These are phyloP conservation scores for Myiagra hebetior DNA, from an alignment of 2,113 vertebrate genomes.

Conservation along the genomic window DNA sequence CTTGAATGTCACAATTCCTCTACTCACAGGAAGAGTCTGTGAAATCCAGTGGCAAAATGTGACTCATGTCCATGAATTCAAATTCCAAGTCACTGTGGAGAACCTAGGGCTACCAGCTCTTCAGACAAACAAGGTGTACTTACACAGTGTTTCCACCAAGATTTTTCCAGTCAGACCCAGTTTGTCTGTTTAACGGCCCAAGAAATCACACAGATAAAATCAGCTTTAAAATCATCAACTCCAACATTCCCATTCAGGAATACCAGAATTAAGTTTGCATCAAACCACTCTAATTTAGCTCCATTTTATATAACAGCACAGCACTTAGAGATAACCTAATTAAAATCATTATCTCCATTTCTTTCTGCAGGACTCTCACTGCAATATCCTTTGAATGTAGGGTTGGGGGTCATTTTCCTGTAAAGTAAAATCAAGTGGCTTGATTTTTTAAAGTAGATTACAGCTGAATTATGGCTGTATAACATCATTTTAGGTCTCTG, in stretches of 20 bases:
- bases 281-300: background rate
- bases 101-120: background rate
- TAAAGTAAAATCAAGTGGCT: background rate
- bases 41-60: background rate
- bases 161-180: background rate
- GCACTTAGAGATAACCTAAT: background rate
- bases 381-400: background rate
- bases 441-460: constrained; percentile 35
- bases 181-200: background rate
- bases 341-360: background rate
- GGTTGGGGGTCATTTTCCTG: background rate
- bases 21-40: background rate
- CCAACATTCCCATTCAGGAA: background rate
- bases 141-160: background rate
- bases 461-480: background rate
- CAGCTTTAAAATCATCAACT: background rate
- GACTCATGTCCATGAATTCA: background rate
- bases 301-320: background rate
- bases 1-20: background rate
- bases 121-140: background rate
- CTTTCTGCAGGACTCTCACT: background rate
- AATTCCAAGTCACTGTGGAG: background rate
- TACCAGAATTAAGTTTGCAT: background rate
- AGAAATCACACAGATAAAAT: background rate
- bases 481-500: constrained; percentile 29